Percentiles rank a stretch among this genome's conserved stretches.
Evolutionary conservation across 1,140 invertebrate genomes (phyloP).

Genomic region (Diprion similis): DNA sequence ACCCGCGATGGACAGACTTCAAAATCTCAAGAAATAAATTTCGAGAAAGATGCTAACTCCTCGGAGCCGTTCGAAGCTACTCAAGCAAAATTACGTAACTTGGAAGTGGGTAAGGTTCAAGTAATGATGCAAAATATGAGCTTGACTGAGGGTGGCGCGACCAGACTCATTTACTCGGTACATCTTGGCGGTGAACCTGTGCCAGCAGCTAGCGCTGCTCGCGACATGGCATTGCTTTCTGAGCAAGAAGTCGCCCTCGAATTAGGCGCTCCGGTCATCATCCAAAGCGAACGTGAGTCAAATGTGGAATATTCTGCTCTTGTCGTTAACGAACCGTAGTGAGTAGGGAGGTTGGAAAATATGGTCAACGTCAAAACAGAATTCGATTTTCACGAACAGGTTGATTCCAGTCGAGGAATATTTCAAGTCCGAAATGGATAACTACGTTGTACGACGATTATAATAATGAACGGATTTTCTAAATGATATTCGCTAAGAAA

Average conservation of each 20-base stretch:
- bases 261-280: conserved; percentile 76
- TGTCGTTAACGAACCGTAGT: neutral
- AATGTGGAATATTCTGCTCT: conserved; percentile 12
- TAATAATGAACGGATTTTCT: no score
- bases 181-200: conserved; percentile 78
- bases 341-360: no score
- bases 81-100: conserved; percentile 11
- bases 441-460: no score
- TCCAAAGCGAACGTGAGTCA: conserved; percentile 82
- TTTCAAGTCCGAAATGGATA: no score
- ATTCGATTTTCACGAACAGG: no score
- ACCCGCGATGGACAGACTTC: no score
- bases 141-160: conserved; percentile 41
- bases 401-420: no score
- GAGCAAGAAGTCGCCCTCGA: conserved; percentile 77
- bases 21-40: neutral
- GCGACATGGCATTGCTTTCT: conserved; percentile 78
- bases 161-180: conserved; percentile 75
- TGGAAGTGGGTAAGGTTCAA: conserved; percentile 47
- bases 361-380: no score
- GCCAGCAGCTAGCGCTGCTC: conserved; percentile 76
- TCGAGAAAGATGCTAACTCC: neutral
- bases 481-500: no score
- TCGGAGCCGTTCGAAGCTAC: neutral
- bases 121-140: conserved; percentile 58